Percentiles rank a stretch among this genome's conserved stretches.
These are phyloP conservation scores for Thalpophila matura DNA, from an alignment of 2,888 invertebrate species.

Conservation along the genomic window DNA sequence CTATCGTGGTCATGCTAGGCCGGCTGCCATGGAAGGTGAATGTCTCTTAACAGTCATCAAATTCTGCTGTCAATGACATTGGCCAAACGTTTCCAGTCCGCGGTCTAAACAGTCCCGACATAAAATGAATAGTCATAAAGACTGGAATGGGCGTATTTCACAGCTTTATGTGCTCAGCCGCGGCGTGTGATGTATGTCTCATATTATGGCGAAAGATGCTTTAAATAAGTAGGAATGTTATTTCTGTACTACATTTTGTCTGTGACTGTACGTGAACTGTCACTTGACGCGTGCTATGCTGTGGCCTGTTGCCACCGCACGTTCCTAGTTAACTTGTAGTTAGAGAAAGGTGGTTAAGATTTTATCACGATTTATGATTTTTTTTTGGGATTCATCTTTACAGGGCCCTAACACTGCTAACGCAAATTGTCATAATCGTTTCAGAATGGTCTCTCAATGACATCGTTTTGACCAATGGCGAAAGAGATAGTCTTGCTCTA, in stretches of 20 bases:
- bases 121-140: slow-evolving; percentile 33
- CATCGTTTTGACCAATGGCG: too few relatives aligned
- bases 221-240: slow-evolving; percentile 32
- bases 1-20: too few relatives aligned
- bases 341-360: not conserved
- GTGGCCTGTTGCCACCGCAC: not conserved
- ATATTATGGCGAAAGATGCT: slow-evolving; percentile 38
- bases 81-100: not conserved
- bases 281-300: not conserved
- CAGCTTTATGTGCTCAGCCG: slow-evolving; percentile 32
- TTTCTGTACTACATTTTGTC: slow-evolving; percentile 12
- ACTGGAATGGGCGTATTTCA: slow-evolving; percentile 34
- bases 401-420: too few relatives aligned
- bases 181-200: slow-evolving; percentile 36
- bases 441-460: too few relatives aligned
- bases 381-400: not conserved
- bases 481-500: too few relatives aligned
- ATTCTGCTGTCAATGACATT: slow-evolving; percentile 10
- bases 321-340: not conserved
- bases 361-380: not conserved
- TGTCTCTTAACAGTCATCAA: not conserved
- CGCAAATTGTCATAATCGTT: too few relatives aligned
- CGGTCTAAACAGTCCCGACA: not conserved
- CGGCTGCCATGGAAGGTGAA: too few relatives aligned
- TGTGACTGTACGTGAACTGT: not conserved